Evolutionary conservation across 2,113 vertebrate species (phyloP).

Genomic region (Megaleporinus macrocephalus): DNA sequence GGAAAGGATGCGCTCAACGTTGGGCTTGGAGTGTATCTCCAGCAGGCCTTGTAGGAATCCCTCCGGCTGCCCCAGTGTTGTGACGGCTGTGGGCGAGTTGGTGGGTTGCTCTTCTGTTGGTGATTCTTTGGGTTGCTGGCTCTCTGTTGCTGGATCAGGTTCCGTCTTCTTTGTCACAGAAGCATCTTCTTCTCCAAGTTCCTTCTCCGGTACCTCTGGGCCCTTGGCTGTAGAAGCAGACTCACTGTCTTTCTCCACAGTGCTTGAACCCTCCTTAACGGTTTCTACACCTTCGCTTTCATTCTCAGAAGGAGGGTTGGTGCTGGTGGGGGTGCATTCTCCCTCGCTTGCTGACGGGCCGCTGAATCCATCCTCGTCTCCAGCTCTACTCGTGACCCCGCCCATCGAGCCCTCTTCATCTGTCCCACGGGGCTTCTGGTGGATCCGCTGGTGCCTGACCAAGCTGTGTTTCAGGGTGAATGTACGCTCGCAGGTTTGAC

Average conservation of each 20-base stretch:
- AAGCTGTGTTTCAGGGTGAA: slow-evolving; percentile 91
- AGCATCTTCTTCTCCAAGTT: background rate
- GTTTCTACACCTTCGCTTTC: slow-evolving; percentile 80
- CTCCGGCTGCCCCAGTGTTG: slow-evolving; percentile 44
- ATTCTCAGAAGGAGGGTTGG: slow-evolving; percentile 55
- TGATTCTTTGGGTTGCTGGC: slow-evolving; percentile 35
- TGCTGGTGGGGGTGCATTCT: slow-evolving; percentile 51
- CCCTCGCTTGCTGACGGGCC: slow-evolving; percentile 72
- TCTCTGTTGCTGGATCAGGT: slow-evolving; percentile 17
- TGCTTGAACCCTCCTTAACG: background rate
- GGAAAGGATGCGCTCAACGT: slow-evolving; percentile 78
- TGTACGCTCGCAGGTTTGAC: slow-evolving; percentile 88
- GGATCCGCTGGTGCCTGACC: slow-evolving; percentile 89
- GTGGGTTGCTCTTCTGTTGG: slow-evolving; percentile 30
- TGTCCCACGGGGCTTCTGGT: slow-evolving; percentile 78
- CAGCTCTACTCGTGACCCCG: slow-evolving; percentile 39
- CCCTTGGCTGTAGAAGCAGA: background rate
- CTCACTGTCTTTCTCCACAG: background rate
- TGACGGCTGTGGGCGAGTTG: slow-evolving; percentile 21
- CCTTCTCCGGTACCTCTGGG: background rate
- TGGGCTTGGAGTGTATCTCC: slow-evolving; percentile 78
- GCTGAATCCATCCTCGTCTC: slow-evolving; percentile 73
- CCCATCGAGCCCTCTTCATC: slow-evolving; percentile 27
- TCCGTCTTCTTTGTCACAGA: background rate
- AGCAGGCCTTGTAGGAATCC: slow-evolving; percentile 79